phyloP scores from a whole-genome alignment of 2,888 invertebrate genomes.

The Melieria crassipennis region DNA sequence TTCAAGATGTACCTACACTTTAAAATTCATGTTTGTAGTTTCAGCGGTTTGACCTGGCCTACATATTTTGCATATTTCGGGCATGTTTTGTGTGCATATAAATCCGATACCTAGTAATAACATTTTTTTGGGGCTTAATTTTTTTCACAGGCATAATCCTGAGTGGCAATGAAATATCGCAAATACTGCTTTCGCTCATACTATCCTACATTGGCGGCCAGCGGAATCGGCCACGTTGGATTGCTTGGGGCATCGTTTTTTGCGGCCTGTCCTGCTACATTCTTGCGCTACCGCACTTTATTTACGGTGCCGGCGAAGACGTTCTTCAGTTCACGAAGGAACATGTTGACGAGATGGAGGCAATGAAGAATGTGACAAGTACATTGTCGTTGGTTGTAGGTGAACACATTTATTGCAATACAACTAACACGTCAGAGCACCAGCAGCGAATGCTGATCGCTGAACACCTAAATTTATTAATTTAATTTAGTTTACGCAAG shows the following conservation, averaged over 20 bases:
- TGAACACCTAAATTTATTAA: slow-evolving; percentile 2
- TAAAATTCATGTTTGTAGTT: too few species aligned
- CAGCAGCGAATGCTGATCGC: slow-evolving; percentile 28
- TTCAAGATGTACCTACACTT: too few species aligned
- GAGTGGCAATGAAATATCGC: slow-evolving; percentile 77
- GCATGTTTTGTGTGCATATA: too few species aligned
- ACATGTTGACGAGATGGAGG: slow-evolving; percentile 51
- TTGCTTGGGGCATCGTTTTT: slow-evolving; percentile 72
- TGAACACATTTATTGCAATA: slow-evolving; percentile 38
- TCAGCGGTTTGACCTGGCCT: too few species aligned
- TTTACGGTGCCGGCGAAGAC: slow-evolving; percentile 71
- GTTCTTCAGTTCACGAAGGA: slow-evolving; percentile 63
- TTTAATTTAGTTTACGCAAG: slow-evolving; percentile 3
- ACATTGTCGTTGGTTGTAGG: slow-evolving; percentile 52
- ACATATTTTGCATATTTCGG: too few species aligned
- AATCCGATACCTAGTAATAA: too few species aligned
- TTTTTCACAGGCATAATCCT: slow-evolving; percentile 70
- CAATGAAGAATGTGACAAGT: slow-evolving; percentile 38
- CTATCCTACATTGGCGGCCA: slow-evolving; percentile 74
- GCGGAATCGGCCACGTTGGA: slow-evolving; percentile 74
- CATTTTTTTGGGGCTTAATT: too few species aligned
- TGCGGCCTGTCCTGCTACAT: slow-evolving; percentile 72
- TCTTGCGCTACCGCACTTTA: slow-evolving; percentile 71
- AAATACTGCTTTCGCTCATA: slow-evolving; percentile 72
- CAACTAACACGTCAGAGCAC: slow-evolving; percentile 16